Evolutionary conservation across 2,797 vertebrate genomes (phyloP).

Genomic region (Austrolebias charrua): DNA sequence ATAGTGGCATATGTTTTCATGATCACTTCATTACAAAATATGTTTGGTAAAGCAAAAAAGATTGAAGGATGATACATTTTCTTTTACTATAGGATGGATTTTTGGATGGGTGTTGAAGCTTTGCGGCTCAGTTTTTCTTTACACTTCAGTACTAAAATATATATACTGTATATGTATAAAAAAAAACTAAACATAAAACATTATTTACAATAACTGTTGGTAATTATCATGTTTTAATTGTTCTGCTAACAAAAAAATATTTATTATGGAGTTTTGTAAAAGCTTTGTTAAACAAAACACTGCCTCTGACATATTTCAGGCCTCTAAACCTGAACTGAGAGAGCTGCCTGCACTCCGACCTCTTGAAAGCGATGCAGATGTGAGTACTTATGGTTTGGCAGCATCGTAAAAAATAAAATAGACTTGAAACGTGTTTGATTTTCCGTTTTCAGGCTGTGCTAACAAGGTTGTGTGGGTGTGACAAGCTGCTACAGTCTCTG

Average conservation of each 20-base stretch:
- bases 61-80: too few relatives aligned
- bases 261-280: neutral
- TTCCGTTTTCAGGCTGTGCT: constrained; percentile 80
- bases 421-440: constrained; percentile 9
- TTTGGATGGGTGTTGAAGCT: constrained; percentile 8
- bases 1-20: neutral
- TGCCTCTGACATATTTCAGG: constrained; percentile 54
- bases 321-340: constrained; percentile 62
- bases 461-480: constrained; percentile 89
- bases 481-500: constrained; percentile 85
- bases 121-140: constrained; percentile 3
- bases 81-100: too few relatives aligned
- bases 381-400: constrained; percentile 54
- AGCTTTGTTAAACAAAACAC: neutral
- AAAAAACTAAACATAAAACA: constrained; percentile 1
- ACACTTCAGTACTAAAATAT: neutral
- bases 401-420: neutral
- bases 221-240: neutral
- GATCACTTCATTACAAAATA: too few relatives aligned
- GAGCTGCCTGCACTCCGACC: constrained; percentile 67
- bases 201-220: neutral
- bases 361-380: constrained; percentile 79
- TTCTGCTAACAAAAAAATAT: neutral
- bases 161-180: too few relatives aligned
- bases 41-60: too few relatives aligned